These are phyloP conservation scores for Herpetotheres cachinnans DNA, from an alignment of 2,113 vertebrate species.

Conservation along the genomic window DNA sequence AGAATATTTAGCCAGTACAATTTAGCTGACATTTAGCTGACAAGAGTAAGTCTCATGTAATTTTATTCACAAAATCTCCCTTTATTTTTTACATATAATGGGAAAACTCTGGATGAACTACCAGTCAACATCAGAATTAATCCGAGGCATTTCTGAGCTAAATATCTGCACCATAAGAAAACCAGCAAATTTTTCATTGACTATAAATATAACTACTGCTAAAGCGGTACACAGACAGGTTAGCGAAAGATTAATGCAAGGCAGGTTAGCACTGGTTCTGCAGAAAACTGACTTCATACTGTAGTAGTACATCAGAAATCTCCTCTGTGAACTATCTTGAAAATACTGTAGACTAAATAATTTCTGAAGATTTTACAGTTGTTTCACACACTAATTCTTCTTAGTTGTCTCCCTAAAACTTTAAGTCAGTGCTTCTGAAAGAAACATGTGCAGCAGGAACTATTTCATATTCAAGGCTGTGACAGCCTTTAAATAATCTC, in stretches of 20 bases:
- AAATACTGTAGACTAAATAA: not conserved
- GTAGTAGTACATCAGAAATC: not conserved
- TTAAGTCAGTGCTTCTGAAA: not conserved
- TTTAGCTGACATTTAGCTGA: not conserved
- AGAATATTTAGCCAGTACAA: not conserved
- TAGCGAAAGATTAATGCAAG: not conserved
- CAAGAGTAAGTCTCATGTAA: not conserved
- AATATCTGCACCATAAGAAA: not conserved
- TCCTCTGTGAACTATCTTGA: not conserved
- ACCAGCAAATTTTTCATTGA: not conserved
- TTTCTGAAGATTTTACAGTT: not conserved
- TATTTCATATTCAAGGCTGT: constrained; percentile 19
- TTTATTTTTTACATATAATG: not conserved
- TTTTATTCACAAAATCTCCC: not conserved
- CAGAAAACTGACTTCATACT: not conserved
- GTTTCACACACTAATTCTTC: not conserved
- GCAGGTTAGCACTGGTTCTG: not conserved
- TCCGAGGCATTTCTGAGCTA: not conserved
- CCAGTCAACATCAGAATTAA: not conserved
- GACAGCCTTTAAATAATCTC: constrained; percentile 26
- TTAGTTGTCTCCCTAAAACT: not conserved
- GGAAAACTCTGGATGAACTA: not conserved
- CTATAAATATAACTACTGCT: not conserved
- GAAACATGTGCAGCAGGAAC: not conserved
- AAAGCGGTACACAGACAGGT: not conserved